Evolutionary conservation across 2,888 invertebrate species (phyloP).

Genomic region (Apamea crenata): DNA sequence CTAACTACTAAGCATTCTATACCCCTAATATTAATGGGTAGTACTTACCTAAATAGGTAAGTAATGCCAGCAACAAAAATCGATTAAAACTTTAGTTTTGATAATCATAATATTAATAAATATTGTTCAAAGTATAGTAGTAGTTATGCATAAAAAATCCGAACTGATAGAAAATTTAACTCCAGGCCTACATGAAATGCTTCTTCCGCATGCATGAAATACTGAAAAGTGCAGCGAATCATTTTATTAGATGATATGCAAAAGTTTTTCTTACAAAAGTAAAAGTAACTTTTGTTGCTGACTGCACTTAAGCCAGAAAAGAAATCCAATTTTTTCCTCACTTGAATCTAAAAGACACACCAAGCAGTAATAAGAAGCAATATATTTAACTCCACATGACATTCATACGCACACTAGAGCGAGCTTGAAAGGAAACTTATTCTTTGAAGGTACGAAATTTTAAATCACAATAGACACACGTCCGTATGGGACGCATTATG

Average conservation of each 20-base stretch:
- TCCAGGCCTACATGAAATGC: no score
- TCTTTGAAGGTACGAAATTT: conserved; percentile 54
- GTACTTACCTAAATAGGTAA: not conserved
- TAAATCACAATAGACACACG: conserved; percentile 69
- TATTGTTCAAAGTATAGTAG: no score
- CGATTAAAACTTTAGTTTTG: not conserved
- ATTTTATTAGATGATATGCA: not conserved
- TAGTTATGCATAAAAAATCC: no score
- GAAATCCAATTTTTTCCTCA: not conserved
- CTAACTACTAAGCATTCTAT: not conserved
- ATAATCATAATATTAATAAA: not conserved
- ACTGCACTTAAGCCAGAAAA: not conserved
- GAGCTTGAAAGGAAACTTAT: conserved; percentile 51
- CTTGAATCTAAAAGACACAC: conserved; percentile 4
- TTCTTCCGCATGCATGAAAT: not conserved
- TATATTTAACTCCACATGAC: conserved; percentile 50
- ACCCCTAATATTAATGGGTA: not conserved
- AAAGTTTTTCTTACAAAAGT: not conserved
- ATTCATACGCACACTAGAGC: conserved; percentile 23
- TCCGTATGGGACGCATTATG: conserved; percentile 66
- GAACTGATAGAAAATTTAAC: no score
- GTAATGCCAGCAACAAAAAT: not conserved
- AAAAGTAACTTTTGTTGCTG: not conserved
- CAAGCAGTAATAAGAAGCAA: conserved; percentile 36
- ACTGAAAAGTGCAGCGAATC: not conserved